Evolutionary conservation across 1,140 invertebrate genomes (phyloP).

Genomic region (Drosophila sp.): DNA sequence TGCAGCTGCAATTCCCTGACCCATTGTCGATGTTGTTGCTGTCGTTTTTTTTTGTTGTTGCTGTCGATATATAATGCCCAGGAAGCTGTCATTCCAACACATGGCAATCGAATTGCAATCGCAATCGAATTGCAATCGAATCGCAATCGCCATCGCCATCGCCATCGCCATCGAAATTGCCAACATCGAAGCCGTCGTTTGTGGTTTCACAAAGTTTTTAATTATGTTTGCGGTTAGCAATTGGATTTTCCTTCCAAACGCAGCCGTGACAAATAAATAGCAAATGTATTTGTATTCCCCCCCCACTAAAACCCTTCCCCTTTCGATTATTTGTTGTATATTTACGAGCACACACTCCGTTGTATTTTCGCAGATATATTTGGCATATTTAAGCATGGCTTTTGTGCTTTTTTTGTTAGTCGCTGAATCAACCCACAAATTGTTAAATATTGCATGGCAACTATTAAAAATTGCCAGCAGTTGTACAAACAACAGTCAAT

Average conservation of each 20-base stretch:
- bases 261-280: conserved; percentile 51
- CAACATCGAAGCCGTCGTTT: conserved; percentile 61
- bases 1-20: conserved; percentile 46
- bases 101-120: conserved; percentile 3
- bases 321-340: too few species aligned
- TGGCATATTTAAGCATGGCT: conserved; percentile 4
- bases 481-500: conserved; percentile 19
- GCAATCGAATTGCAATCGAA: conserved; percentile 31
- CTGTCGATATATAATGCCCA: conserved; percentile 30
- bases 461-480: conserved; percentile 44
- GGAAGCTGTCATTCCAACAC: conserved; percentile 24
- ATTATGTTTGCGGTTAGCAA: conserved; percentile 82
- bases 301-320: too few species aligned
- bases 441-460: conserved; percentile 56
- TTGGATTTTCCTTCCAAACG: conserved; percentile 65
- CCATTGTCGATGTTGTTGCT: conserved; percentile 6
- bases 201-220: conserved; percentile 80
- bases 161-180: conserved; percentile 41
- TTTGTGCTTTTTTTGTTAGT: conserved; percentile 29
- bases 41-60: conserved; percentile 6
- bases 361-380: conserved; percentile 8
- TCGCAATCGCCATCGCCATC: conserved; percentile 6
- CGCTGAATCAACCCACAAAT: conserved; percentile 38
- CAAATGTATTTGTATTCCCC: conserved; percentile 2
- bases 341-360: background rate